These are phyloP conservation scores for Rhabdophis nuchalis DNA, from an alignment of 2,797 vertebrate genomes.

Conservation along the genomic window DNA sequence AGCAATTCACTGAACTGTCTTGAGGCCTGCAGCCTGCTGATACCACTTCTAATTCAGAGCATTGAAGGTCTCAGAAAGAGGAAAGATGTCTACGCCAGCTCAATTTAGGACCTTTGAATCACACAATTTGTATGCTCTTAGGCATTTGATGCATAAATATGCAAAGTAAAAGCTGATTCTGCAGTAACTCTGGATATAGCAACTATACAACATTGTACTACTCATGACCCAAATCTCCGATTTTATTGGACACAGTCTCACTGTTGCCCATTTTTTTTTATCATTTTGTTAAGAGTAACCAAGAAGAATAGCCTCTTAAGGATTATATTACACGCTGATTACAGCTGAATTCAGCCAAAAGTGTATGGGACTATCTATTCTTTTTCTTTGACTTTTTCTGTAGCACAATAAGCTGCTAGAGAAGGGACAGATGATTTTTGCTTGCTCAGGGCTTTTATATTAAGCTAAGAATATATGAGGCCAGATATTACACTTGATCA, in stretches of 20 bases:
- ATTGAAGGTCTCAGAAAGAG: not conserved
- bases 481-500: not conserved
- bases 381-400: not conserved
- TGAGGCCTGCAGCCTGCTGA: not conserved
- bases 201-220: not conserved
- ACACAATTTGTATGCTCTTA: not conserved
- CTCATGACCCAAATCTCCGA: not conserved
- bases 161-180: not conserved
- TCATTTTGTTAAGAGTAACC: not conserved
- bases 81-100: not conserved
- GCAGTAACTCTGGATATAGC: not conserved
- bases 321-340: not conserved
- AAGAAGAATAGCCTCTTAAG: not conserved
- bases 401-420: not conserved
- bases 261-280: not conserved
- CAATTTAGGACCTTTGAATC: not conserved
- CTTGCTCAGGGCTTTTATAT: not conserved
- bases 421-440: not conserved
- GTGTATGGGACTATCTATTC: not conserved
- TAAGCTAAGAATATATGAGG: not conserved
- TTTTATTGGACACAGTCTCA: not conserved
- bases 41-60: not conserved
- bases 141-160: not conserved
- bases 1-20: not conserved
- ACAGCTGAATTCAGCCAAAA: not conserved